Conservation (phyloP, 2,888 invertebrate species). For the Netelia melanura region DNA sequence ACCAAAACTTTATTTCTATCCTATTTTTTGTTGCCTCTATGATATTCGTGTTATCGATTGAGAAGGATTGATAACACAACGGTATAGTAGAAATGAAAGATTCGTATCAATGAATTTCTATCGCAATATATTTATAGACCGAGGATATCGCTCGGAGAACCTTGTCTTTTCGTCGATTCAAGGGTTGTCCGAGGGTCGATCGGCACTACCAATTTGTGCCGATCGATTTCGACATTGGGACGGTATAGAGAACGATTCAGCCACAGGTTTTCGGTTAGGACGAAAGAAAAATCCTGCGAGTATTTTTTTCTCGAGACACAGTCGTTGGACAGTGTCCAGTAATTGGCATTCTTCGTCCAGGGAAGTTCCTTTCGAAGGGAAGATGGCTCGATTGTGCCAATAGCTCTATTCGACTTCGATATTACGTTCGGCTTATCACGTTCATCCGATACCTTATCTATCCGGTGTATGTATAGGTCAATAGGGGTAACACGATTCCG, state of each 20-base stretch:
- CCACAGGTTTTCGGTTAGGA: conserved; percentile 26
- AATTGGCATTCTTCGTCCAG: background rate
- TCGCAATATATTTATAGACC: background rate
- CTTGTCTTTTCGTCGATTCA: background rate
- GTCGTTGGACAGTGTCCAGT: conserved; percentile 10
- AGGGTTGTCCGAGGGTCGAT: conserved; percentile 19
- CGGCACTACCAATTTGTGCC: conserved; percentile 25
- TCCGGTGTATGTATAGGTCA: conserved; percentile 11
- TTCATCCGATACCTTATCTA: conserved; percentile 50
- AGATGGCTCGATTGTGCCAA: conserved; percentile 19
- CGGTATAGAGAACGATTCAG: conserved; percentile 5
- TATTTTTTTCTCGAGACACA: background rate
- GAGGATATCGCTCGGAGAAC: background rate
- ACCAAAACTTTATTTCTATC: too few relatives aligned
- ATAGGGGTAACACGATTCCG: conserved; percentile 38
- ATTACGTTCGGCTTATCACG: conserved; percentile 30
- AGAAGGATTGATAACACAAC: background rate
- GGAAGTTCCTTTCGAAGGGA: background rate
- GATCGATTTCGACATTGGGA: background rate
- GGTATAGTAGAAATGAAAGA: background rate
- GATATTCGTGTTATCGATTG: background rate
- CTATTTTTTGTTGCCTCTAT: too few relatives aligned
- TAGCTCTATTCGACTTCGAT: background rate
- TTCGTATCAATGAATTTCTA: background rate
- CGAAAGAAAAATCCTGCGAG: conserved; percentile 12